Evolutionary conservation across 2,113 vertebrate species (phyloP).

Genomic region (Rhynchopsitta pachyrhyncha): DNA sequence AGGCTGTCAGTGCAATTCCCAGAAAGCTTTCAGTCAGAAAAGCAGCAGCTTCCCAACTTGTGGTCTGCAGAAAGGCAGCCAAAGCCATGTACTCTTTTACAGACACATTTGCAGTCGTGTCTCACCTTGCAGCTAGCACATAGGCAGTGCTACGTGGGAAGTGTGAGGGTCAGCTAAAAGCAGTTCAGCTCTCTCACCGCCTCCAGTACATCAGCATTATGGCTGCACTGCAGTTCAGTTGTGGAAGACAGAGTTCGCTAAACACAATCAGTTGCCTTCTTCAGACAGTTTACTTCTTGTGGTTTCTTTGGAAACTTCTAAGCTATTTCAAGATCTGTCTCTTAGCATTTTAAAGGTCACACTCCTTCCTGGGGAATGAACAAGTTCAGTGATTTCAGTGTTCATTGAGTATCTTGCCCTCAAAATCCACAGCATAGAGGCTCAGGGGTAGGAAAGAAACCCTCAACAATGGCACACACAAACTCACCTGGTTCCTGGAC

Average conservation of each 20-base stretch:
- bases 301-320: neutral
- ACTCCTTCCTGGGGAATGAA: neutral
- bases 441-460: neutral
- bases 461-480: neutral
- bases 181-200: neutral
- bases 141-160: neutral
- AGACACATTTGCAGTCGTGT: neutral
- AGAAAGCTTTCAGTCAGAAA: neutral
- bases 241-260: neutral
- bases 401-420: neutral
- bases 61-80: neutral
- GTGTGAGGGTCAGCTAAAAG: constrained; percentile 9
- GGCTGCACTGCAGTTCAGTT: neutral
- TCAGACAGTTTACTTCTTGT: neutral
- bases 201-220: neutral
- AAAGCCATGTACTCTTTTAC: neutral
- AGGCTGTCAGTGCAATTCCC: neutral
- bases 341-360: neutral
- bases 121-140: neutral
- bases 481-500: constrained; percentile 81
- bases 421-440: neutral
- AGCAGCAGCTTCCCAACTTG: neutral
- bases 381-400: neutral
- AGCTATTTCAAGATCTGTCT: neutral
- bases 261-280: neutral